Evolutionary conservation across 1,140 invertebrate genomes (phyloP), one percentile per base, ranked within the genome.

Genomic region (Drosophila kikkawai): DNA sequence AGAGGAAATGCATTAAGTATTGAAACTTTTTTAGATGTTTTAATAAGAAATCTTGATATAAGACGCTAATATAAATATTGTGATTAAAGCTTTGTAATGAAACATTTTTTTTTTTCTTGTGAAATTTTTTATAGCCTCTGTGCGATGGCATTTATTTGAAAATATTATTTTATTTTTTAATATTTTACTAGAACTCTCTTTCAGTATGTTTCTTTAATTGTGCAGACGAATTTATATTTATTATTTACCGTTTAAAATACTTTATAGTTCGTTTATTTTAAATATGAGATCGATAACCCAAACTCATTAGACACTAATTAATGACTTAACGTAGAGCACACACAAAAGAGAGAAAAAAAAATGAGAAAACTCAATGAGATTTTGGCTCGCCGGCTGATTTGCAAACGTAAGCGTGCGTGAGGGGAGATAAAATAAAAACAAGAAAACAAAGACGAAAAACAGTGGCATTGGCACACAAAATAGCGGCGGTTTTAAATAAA

Each of bases 401-500:
- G 69, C 66, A 57, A 17, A 39, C 68, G 65, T 48, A 69, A 67
- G 44, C 55, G 69, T 71, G 67, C 69, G 69, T 60, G 36, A 58
- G 67, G 29, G 37, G 55, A 42, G 48, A 59, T 65, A 77, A 77
- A 67, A 55, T 57, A 77, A 77, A 68, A 55, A 55, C 53, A 55
- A 77, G 47, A 58, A 77, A 77, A 68, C 63, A 77, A 50, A 75
- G 60, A 8, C 51, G 36, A 67, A 65, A 56, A 48, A 36, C 42
- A 22, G 15, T 73, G 69, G 67, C 69, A 73, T 73, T 73, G 69
- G 69, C 53, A 42, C 36, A 48, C 51, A 36, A 41, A 58, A 58
- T 58, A 73, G 67, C 53, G 37, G 44, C 36, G 53, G 19, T 55
- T 67, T 77, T 68, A 68, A 77, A 76, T 68, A 68, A 77, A 77